Evolutionary conservation across 2,888 invertebrate genomes (phyloP).

Genomic region (Eupelmus urozonus): DNA sequence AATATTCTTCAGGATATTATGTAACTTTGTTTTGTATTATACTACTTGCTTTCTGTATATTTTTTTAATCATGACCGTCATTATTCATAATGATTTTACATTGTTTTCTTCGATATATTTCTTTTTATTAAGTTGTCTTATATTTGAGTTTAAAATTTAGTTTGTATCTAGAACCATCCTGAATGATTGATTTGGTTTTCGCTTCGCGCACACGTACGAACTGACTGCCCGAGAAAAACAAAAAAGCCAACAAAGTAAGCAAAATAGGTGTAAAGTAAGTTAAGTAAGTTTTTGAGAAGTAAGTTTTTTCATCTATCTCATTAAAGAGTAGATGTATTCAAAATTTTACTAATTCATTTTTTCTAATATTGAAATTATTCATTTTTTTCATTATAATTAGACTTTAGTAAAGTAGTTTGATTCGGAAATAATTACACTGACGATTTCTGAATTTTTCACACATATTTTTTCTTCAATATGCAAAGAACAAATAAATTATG

Average conservation of each 20-base stretch:
- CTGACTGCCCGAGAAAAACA: conserved; percentile 51
- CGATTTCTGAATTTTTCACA: conserved; percentile 11
- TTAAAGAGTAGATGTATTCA: conserved; percentile 46
- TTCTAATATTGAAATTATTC: conserved; percentile 41
- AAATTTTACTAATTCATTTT: conserved; percentile 47
- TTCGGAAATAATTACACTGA: conserved; percentile 12
- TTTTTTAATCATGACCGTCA: neutral
- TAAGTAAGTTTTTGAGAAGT: conserved; percentile 51
- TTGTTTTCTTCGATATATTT: neutral
- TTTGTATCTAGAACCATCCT: neutral
- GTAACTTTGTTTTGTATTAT: neutral
- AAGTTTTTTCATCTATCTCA: conserved; percentile 54
- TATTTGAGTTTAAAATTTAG: neutral
- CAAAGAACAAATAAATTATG: conserved; percentile 14
- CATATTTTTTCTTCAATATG: conserved; percentile 11
- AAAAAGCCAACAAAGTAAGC: conserved; percentile 18
- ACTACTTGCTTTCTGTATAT: too few relatives aligned
- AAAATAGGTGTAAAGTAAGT: conserved; percentile 46
- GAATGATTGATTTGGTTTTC: conserved; percentile 42
- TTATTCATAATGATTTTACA: neutral
- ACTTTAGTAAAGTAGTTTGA: conserved; percentile 47
- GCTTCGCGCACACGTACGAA: conserved; percentile 40
- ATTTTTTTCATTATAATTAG: conserved; percentile 48
- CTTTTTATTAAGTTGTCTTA: conserved; percentile 4
- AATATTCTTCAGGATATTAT: too few relatives aligned